Evolutionary conservation across 2,113 vertebrate species (phyloP).

Genomic region (Pipra filicauda): DNA sequence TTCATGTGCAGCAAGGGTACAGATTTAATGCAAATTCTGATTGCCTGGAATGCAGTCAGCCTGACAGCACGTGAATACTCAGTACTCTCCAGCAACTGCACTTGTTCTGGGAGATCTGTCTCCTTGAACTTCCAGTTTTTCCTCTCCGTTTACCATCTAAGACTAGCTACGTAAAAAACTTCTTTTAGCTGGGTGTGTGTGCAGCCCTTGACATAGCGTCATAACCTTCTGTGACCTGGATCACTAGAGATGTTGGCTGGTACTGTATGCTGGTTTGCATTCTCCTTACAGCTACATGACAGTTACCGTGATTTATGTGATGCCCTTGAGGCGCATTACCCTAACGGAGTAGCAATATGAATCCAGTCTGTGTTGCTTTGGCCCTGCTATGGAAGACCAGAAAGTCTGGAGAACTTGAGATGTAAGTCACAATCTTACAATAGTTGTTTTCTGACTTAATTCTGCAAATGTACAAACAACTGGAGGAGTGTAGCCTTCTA

Average conservation of each 20-base stretch:
- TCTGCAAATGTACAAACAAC: not conserved
- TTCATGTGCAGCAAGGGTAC: not conserved
- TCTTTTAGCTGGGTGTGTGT: not conserved
- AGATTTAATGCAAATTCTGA: constrained; percentile 52
- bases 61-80: constrained; percentile 42
- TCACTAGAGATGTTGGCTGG: not conserved
- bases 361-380: not conserved
- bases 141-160: not conserved
- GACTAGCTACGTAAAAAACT: not conserved
- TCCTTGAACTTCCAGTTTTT: constrained; percentile 20
- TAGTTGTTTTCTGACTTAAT: not conserved
- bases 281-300: not conserved
- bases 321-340: not conserved
- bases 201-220: not conserved
- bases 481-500: not conserved
- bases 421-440: not conserved
- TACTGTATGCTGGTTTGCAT: not conserved
- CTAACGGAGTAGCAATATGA: not conserved
- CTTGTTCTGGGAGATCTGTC: not conserved
- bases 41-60: constrained; percentile 54
- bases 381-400: not conserved
- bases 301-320: not conserved
- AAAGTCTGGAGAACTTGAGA: not conserved
- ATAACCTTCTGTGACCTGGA: not conserved
- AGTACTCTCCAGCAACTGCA: constrained; percentile 28